Evolutionary conservation across 2,797 vertebrate species (phyloP).

Genomic region (Strix occidentalis): DNA sequence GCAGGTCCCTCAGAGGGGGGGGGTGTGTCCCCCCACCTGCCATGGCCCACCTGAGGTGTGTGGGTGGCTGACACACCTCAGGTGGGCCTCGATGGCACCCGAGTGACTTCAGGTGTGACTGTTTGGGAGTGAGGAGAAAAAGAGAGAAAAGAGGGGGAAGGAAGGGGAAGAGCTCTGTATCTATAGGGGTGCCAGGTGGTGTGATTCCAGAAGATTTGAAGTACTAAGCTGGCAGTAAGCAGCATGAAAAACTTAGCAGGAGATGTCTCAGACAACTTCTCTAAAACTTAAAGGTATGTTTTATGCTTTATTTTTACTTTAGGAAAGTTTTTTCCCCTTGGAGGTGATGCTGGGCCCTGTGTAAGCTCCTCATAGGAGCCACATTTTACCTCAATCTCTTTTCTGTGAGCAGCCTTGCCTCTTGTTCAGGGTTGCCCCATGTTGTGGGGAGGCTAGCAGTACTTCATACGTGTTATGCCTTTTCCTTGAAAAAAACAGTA

Average conservation of each 20-base stretch:
- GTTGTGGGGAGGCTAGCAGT: too few species aligned
- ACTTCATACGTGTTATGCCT: accelerated
- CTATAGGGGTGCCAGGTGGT: too few species aligned
- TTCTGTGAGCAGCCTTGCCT: accelerated
- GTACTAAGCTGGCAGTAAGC: accelerated
- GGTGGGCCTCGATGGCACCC: accelerated
- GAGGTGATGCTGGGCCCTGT: accelerated
- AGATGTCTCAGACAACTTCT: accelerated
- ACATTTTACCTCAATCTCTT: accelerated
- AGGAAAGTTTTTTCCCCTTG: accelerated
- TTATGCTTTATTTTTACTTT: accelerated
- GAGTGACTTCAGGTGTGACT: accelerated
- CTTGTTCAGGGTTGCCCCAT: accelerated
- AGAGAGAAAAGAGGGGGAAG: neutral
- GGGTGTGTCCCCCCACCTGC: too few species aligned
- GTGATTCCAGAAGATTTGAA: neutral
- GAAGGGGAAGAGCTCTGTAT: too few species aligned
- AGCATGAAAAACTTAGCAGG: accelerated
- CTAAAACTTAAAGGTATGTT: accelerated
- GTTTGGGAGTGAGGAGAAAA: too few species aligned
- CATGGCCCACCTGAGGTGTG: neutral
- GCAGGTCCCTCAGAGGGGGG: accelerated
- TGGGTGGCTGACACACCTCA: accelerated
- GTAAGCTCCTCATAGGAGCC: accelerated
- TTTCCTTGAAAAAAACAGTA: accelerated